A percentile compares a stretch with the other conserved stretches of the same genome.
phyloP scores from a whole-genome alignment of 2,888 invertebrate species.

The Meliscaeva auricollis region DNA sequence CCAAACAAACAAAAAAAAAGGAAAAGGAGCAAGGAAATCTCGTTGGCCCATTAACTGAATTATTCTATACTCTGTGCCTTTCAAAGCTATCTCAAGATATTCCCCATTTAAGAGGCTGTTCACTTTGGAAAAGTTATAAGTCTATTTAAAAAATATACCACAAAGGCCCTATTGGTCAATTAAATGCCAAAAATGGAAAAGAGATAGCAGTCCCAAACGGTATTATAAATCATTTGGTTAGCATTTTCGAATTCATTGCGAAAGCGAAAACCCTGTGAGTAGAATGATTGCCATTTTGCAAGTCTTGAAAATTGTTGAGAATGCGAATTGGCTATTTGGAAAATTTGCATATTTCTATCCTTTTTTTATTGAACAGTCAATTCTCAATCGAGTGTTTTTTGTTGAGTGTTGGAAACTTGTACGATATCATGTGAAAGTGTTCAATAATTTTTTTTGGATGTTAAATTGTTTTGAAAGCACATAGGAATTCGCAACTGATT shows the following conservation, averaged over 20 bases:
- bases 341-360: constrained; percentile 3
- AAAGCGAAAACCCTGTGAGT: background rate
- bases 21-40: background rate
- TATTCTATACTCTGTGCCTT: too few species aligned
- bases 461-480: background rate
- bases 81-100: background rate
- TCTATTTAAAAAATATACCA: constrained; percentile 1
- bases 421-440: background rate
- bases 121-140: constrained; percentile 5
- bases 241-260: background rate
- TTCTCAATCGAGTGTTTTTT: background rate
- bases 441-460: background rate
- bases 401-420: background rate
- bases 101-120: background rate
- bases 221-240: constrained; percentile 1
- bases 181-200: background rate
- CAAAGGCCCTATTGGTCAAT: background rate
- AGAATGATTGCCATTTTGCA: background rate
- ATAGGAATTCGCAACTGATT: background rate
- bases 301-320: too few species aligned
- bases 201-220: background rate
- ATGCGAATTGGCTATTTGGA: background rate
- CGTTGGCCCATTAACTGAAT: background rate
- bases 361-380: background rate
- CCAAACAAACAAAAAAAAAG: background rate